A percentile compares a stretch with the other conserved stretches of the same genome.
These are phyloP conservation scores for Enteromius radiatus DNA, from an alignment of 2,797 vertebrate genomes.

Conservation along the genomic window DNA sequence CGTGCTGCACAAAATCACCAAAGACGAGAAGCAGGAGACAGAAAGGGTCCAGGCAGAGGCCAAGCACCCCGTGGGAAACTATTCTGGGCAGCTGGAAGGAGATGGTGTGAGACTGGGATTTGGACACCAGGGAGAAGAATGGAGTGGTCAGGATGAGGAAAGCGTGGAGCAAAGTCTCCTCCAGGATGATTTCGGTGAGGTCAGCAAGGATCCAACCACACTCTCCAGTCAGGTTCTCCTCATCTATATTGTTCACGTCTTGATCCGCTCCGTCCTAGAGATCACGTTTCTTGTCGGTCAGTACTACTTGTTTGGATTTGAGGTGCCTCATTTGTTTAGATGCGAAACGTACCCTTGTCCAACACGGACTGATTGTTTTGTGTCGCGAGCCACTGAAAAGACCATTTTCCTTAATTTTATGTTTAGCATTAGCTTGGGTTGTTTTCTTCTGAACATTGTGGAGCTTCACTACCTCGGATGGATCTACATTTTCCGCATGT, in stretches of 20 bases:
- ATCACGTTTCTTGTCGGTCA: slow-evolving; percentile 75
- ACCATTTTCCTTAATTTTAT: slow-evolving; percentile 79
- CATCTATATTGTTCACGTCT: slow-evolving; percentile 71
- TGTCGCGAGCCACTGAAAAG: slow-evolving; percentile 78
- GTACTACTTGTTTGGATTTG: slow-evolving; percentile 76
- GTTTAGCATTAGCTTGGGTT: slow-evolving; percentile 73
- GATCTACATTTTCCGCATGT: slow-evolving; percentile 73
- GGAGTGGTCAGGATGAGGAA: slow-evolving; percentile 40
- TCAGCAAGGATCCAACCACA: slow-evolving; percentile 51
- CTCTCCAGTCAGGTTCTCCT: slow-evolving; percentile 62
- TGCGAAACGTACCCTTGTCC: slow-evolving; percentile 74
- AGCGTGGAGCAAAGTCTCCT: slow-evolving; percentile 52
- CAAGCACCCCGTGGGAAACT: background rate
- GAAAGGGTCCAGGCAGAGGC: slow-evolving; percentile 26
- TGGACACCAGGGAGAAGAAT: slow-evolving; percentile 45
- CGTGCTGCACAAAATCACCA: slow-evolving; percentile 72
- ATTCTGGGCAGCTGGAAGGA: background rate
- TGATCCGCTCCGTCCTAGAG: slow-evolving; percentile 73
- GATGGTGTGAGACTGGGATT: slow-evolving; percentile 19
- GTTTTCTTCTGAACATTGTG: slow-evolving; percentile 75
- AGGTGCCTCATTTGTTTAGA: slow-evolving; percentile 74
- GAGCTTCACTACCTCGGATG: slow-evolving; percentile 76
- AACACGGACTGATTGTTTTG: slow-evolving; percentile 74
- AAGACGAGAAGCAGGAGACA: slow-evolving; percentile 55
- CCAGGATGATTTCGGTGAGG: slow-evolving; percentile 46